phyloP scores from a whole-genome alignment of 1,140 invertebrate genomes.

The Musca vetustissima region DNA sequence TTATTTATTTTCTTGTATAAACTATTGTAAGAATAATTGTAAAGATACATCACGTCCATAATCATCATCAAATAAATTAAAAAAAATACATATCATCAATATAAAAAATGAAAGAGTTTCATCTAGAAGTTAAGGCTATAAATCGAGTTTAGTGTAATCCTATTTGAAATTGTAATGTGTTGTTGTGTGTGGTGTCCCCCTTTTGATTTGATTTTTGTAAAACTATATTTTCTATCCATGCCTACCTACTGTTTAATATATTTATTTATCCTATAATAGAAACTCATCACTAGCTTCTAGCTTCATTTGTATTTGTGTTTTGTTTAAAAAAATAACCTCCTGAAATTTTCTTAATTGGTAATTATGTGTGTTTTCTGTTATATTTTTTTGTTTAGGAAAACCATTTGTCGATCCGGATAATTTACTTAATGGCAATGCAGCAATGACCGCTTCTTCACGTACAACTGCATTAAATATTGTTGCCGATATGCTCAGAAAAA shows the following conservation, averaged over 20 bases:
- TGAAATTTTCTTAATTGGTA: constrained; percentile 1
- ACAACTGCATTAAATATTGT: constrained; percentile 92
- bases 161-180: background rate
- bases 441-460: constrained; percentile 81
- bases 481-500: constrained; percentile 89
- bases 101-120: too few relatives aligned
- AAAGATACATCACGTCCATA: too few relatives aligned
- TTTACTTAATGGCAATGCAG: constrained; percentile 67
- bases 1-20: constrained; percentile 2
- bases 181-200: constrained; percentile 23
- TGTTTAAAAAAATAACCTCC: too few relatives aligned
- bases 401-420: constrained; percentile 58
- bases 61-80: too few relatives aligned
- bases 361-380: constrained; percentile 20
- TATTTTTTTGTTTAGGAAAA: constrained; percentile 24
- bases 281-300: background rate
- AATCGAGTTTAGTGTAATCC: too few relatives aligned
- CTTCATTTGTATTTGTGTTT: background rate
- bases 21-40: constrained; percentile 43
- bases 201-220: constrained; percentile 34
- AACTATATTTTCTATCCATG: constrained; percentile 27
- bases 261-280: too few relatives aligned
- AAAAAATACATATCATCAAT: too few relatives aligned
- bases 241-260: background rate
- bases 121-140: too few relatives aligned